Conservation (phyloP, 2,797 vertebrate genomes). For the Aplochiton taeniatus region DNA sequence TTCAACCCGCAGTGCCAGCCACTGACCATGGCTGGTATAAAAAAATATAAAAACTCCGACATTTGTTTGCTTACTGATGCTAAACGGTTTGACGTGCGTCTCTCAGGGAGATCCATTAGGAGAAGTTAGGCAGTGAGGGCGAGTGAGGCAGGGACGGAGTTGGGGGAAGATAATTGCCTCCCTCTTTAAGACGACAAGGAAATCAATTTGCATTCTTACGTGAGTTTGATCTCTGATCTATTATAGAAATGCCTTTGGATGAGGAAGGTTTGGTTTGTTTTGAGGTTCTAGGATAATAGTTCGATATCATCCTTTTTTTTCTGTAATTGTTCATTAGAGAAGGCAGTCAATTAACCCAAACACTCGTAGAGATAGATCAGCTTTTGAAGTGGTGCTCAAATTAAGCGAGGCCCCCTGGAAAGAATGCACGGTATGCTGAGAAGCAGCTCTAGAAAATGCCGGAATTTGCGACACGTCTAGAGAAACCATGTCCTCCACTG, state of each 20-base stretch:
- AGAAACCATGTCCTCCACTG: too few species aligned
- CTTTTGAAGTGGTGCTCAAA: slow-evolving; percentile 1
- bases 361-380: neutral
- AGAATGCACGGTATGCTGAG: neutral
- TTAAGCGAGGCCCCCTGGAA: neutral
- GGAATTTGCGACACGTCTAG: too few species aligned
- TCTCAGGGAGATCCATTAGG: too few species aligned
- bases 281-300: too few species aligned
- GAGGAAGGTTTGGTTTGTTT: too few species aligned
- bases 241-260: too few species aligned
- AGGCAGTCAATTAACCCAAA: too few species aligned
- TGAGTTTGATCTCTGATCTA: neutral
- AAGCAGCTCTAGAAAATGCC: too few species aligned
- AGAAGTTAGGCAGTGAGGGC: slow-evolving; percentile 33
- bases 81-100: slow-evolving; percentile 46
- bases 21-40: slow-evolving; percentile 35
- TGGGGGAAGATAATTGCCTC: slow-evolving; percentile 16
- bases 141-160: slow-evolving; percentile 17
- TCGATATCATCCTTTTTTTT: neutral
- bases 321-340: too few species aligned
- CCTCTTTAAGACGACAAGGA: slow-evolving; percentile 21
- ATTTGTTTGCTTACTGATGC: slow-evolving; percentile 57
- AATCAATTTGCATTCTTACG: slow-evolving; percentile 35
- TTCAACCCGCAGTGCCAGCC: slow-evolving; percentile 31
- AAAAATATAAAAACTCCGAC: slow-evolving; percentile 34